Percentiles rank a stretch among this genome's conserved stretches.
These are phyloP conservation scores for Paralichthys olivaceus DNA, from an alignment of 2,113 vertebrate genomes.

Conservation along the genomic window DNA sequence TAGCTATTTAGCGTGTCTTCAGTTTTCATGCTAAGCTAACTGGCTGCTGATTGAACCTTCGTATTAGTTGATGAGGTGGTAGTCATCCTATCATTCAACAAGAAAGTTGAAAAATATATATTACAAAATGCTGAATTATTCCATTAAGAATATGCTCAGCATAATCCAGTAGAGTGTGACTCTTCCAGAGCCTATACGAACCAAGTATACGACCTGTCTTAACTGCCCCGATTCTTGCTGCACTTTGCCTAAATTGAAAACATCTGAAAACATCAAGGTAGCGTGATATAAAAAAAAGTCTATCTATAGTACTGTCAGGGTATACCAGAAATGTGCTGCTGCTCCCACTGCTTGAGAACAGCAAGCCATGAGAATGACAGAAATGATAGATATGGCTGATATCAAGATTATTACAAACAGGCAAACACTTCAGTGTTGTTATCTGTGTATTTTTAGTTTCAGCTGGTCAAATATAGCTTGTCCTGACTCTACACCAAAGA, in stretches of 20 bases:
- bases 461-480: neutral
- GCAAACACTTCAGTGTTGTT: neutral
- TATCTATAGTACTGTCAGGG: too few species aligned
- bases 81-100: too few species aligned
- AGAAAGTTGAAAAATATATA: too few species aligned
- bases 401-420: too few species aligned
- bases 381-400: too few species aligned
- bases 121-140: neutral
- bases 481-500: neutral
- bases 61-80: neutral
- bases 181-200: neutral
- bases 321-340: too few species aligned
- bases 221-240: too few species aligned
- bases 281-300: too few species aligned
- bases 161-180: neutral
- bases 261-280: too few species aligned
- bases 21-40: slow-evolving; percentile 13
- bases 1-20: neutral
- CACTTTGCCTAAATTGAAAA: too few species aligned
- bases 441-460: neutral
- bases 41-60: neutral
- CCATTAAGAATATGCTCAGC: neutral
- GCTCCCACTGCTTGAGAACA: too few species aligned
- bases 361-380: too few species aligned
- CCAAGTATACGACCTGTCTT: neutral